These are phyloP conservation scores for Strigamia transsilvanica DNA, from an alignment of 2,888 invertebrate genomes.

Conservation along the genomic window DNA sequence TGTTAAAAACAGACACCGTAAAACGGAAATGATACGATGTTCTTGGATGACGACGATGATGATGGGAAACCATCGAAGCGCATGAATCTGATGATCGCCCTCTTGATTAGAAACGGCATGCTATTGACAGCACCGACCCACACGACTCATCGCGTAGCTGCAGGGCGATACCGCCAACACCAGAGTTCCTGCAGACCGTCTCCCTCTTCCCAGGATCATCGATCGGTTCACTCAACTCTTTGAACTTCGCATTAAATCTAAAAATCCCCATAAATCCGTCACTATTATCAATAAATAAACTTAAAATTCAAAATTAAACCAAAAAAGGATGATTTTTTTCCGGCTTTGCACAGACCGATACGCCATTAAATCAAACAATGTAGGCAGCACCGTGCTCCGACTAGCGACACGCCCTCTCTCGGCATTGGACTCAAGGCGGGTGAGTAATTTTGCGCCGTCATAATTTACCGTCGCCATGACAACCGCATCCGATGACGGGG, in stretches of 20 bases:
- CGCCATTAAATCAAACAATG: too few relatives aligned
- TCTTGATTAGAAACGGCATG: slow-evolving; percentile 38
- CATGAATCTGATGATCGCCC: slow-evolving; percentile 15
- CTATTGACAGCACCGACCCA: slow-evolving; percentile 38
- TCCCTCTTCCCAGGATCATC: neutral
- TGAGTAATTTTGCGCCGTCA: slow-evolving; percentile 13
- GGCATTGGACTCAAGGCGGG: neutral
- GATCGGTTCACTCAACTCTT: neutral
- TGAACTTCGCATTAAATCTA: neutral
- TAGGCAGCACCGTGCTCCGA: neutral
- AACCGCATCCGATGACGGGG: slow-evolving; percentile 34
- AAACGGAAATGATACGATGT: neutral
- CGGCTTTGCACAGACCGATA: too few relatives aligned
- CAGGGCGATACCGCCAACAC: slow-evolving; percentile 34
- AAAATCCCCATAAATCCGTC: neutral
- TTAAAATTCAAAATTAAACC: too few relatives aligned
- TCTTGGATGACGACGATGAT: neutral
- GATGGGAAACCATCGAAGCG: slow-evolving; percentile 21
- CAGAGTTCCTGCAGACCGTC: neutral
- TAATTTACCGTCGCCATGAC: slow-evolving; percentile 26
- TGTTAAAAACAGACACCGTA: neutral
- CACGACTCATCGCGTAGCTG: slow-evolving; percentile 27
- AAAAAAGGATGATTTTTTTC: too few relatives aligned
- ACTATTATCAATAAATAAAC: neutral
- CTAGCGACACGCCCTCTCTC: slow-evolving; percentile 25